Base-by-base conservation (phyloP, 2,113 vertebrate genomes). In the Danionella cerebrum region DNA sequence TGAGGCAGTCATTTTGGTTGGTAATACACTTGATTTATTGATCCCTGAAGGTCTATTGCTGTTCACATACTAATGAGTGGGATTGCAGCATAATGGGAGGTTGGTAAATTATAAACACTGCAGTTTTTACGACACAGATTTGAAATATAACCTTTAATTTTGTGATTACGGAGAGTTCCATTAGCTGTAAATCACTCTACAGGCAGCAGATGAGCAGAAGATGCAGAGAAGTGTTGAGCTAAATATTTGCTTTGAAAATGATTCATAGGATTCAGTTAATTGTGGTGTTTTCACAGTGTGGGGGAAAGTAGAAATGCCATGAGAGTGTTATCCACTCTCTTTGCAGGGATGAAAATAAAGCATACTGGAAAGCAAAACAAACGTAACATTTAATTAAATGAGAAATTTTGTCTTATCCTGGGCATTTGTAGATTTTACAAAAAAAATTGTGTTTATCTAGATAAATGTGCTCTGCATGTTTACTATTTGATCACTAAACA, bases 121-220 rank as follows among this genome's bases (percentile, higher is more conserved):
- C 18, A 19, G 69, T n/a, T 72, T 45, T 62, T 19, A 70, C 16
- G 41, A 27, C 41, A 59, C 3, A 13, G 29, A 33, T 67, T 67
- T 73, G 13, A 25, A 72, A 62, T 59, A 71, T 13, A 69, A 38
- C 65, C 19, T 25, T 65, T 60, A 22, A 55, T 21, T 44, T 25
- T 59, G 65, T 53, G 4, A 14, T 29, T 59, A 59, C 42, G 38
- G 45, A 63, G 65, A 35, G 19, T 65, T 71, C 59, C 68, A 74
- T 70, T 75, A 57, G 27, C 5, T 27, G 12, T 62, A 39, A 67
- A 59, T 42, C 63, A 51, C 64, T 71, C 67, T 7, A 24, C 12
- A 24, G 41, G 39, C 16, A 4, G 22, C 55, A 27, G 42, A 39
- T 54, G 12, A 27, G 14, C 29, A 38, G 8, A 24, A 71, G 47